phyloP scores from a whole-genome alignment of 2,113 vertebrate genomes.

The Tichodroma muraria region DNA sequence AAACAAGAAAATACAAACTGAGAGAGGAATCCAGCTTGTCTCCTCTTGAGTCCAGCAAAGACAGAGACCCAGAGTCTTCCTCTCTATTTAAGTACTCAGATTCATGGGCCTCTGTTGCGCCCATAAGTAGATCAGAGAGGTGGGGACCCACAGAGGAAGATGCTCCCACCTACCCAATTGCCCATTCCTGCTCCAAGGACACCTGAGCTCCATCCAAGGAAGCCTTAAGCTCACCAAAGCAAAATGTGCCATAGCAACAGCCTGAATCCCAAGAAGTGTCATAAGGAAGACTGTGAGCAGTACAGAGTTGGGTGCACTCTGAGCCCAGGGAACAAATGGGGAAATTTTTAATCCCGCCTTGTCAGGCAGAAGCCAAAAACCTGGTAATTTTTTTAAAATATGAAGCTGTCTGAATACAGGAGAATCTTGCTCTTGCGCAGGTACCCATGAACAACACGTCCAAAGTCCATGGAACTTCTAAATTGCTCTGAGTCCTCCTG shows the following conservation, averaged over 20 bases:
- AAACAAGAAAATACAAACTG: neutral
- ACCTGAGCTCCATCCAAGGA: neutral
- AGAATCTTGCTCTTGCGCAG: neutral
- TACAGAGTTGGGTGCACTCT: neutral
- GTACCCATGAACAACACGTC: neutral
- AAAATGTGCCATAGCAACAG: conserved; percentile 1
- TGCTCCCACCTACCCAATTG: neutral
- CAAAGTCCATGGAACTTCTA: neutral
- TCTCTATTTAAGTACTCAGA: neutral
- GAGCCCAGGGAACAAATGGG: neutral
- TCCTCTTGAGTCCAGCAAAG: neutral
- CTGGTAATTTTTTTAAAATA: neutral
- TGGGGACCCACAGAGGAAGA: neutral
- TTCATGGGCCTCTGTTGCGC: neutral
- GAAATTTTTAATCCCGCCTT: neutral
- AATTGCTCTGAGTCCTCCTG: neutral
- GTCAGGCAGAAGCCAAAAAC: neutral
- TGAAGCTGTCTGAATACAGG: neutral
- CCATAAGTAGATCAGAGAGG: neutral
- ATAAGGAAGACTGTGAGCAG: neutral
- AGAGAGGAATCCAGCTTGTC: neutral
- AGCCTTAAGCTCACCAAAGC: neutral
- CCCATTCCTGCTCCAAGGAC: neutral
- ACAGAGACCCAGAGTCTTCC: neutral
- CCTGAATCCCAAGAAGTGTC: neutral